Conservation (phyloP, 2,113 vertebrate genomes). For the Nettapus auritus region DNA sequence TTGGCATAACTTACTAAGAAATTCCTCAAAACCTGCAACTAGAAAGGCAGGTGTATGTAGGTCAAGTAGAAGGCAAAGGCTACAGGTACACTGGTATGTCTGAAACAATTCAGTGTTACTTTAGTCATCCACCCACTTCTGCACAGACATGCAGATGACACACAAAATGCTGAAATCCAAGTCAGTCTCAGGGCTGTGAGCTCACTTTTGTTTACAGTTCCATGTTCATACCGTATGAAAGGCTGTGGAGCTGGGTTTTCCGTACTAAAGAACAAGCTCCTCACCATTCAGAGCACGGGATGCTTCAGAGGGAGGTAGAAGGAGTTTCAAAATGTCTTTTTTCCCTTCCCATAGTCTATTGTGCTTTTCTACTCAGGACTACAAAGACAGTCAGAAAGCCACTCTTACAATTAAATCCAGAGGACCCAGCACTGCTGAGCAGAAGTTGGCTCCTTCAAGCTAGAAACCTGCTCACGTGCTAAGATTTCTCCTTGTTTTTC, state of each 20-base stretch:
- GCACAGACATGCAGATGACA: background rate
- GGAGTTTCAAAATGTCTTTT: background rate
- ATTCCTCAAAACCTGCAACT: background rate
- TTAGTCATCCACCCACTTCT: background rate
- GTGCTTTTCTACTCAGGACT: background rate
- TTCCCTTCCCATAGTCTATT: background rate
- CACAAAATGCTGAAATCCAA: background rate
- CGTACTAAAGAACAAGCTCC: background rate
- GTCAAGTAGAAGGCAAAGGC: background rate
- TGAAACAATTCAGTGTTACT: background rate
- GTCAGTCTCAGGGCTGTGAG: background rate
- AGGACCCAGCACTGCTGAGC: background rate
- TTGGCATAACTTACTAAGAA: background rate
- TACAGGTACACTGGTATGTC: background rate
- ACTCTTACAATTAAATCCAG: background rate
- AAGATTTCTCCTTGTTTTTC: background rate
- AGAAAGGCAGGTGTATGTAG: background rate
- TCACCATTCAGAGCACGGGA: background rate
- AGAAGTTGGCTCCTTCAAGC: background rate
- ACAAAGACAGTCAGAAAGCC: background rate
- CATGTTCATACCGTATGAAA: accelerated
- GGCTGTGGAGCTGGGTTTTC: background rate
- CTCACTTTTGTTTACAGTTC: background rate
- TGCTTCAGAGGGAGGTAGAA: background rate
- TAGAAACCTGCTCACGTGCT: background rate